phyloP scores from a whole-genome alignment of 1,140 invertebrate genomes.

The Drosophila pachea region DNA sequence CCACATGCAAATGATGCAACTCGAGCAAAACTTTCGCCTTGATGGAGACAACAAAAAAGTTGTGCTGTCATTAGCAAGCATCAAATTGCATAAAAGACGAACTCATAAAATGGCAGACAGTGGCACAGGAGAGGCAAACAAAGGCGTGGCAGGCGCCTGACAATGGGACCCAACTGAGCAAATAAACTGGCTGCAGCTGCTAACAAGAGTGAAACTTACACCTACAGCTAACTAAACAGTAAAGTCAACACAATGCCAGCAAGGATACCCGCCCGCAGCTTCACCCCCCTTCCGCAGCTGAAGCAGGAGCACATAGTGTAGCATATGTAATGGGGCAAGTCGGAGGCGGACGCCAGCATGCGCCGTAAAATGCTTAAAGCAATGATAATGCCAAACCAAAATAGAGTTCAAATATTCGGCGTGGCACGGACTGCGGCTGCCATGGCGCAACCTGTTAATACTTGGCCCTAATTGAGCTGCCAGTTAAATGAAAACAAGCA shows the following conservation, averaged over 20 bases:
- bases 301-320: conserved; percentile 30
- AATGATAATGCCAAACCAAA: conserved; percentile 52
- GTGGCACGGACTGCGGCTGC: neutral
- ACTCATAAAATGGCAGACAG: conserved; percentile 29
- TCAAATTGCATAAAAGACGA: conserved; percentile 27
- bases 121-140: conserved; percentile 11
- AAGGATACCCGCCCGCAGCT: conserved; percentile 1
- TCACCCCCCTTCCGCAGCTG: too few species aligned
- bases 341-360: conserved; percentile 2
- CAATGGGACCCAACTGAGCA: conserved; percentile 33
- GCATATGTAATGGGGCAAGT: conserved; percentile 40
- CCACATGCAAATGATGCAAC: conserved; percentile 28
- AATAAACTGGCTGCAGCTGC: conserved; percentile 39
- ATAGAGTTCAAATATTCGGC: conserved; percentile 43
- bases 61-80: conserved; percentile 34
- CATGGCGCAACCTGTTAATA: conserved; percentile 19
- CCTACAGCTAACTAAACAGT: conserved; percentile 35
- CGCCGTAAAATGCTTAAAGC: conserved; percentile 39
- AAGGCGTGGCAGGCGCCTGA: conserved; percentile 2
- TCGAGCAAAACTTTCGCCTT: conserved; percentile 35
- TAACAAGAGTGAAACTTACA: conserved; percentile 38
- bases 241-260: conserved; percentile 40
- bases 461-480: conserved; percentile 33
- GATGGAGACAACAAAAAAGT: conserved; percentile 25
- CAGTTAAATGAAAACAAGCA: conserved; percentile 22